These are phyloP conservation scores for Xenopus tropicalis DNA, from an alignment of 2,113 vertebrate species.

Conservation along the genomic window UCB_Xtro_10.0 CM004447.2:15066501-15067000, in stretches of 20 bases:
- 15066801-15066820: constrained; percentile 72
- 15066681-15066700: constrained; percentile 63
- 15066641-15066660: constrained; percentile 68
- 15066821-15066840: constrained; percentile 76
- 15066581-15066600: constrained; percentile 70
- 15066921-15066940: neutral
- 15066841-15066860: constrained; percentile 83
- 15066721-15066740: constrained; percentile 70
- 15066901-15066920: neutral
- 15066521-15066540: no score
- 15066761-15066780: constrained; percentile 68
- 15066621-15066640: constrained; percentile 67
- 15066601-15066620: constrained; percentile 68
- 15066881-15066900: constrained; percentile 84
- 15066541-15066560: neutral
- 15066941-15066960: no score
- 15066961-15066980: no score
- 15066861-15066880: constrained; percentile 90
- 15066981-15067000: no score
- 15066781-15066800: constrained; percentile 68
- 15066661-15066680: constrained; percentile 68
- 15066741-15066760: constrained; percentile 63
- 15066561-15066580: constrained; percentile 49
- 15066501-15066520: no score
- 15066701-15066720: constrained; percentile 69